These are phyloP conservation scores for Tholera decimalis DNA, from an alignment of 2,888 invertebrate genomes.

Conservation along the genomic window DNA sequence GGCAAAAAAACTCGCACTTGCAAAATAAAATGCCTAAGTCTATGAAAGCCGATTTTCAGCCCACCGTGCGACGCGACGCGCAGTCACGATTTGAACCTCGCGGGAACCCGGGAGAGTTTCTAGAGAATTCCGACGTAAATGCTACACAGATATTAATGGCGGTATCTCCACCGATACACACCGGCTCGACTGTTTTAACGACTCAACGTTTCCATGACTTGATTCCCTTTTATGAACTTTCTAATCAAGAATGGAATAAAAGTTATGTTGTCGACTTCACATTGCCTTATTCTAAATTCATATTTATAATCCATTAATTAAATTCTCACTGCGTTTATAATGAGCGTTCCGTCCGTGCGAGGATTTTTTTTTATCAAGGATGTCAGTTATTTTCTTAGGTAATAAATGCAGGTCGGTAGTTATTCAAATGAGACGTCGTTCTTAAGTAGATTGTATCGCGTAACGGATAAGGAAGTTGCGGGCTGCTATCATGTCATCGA, in stretches of 20 bases:
- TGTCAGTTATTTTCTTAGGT: slow-evolving; percentile 76
- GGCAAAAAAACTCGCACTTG: too few species aligned
- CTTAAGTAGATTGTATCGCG: slow-evolving; percentile 82
- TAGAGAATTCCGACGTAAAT: slow-evolving; percentile 89
- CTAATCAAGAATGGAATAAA: slow-evolving; percentile 66
- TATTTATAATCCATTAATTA: slow-evolving; percentile 68
- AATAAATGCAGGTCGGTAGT: slow-evolving; percentile 79
- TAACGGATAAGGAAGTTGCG: slow-evolving; percentile 86
- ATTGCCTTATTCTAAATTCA: slow-evolving; percentile 63
- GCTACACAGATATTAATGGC: slow-evolving; percentile 88
- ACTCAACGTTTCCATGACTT: slow-evolving; percentile 53
- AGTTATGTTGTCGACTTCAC: slow-evolving; percentile 54
- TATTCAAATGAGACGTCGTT: slow-evolving; percentile 87
- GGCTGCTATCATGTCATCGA: slow-evolving; percentile 82
- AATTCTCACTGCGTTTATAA: slow-evolving; percentile 65
- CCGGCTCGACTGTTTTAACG: slow-evolving; percentile 59
- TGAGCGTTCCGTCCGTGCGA: slow-evolving; percentile 58
- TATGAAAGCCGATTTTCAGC: too few species aligned
- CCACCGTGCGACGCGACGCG: too few species aligned
- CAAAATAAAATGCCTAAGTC: too few species aligned
- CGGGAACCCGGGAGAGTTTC: slow-evolving; percentile 89
- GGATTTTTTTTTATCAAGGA: slow-evolving; percentile 74
- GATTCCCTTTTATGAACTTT: slow-evolving; percentile 67
- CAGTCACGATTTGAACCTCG: slow-evolving; percentile 90
- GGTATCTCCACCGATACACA: slow-evolving; percentile 78